Evolutionary conservation across 64 coral and sea anemone genomes (phyloP).

Genomic region (Pocillopora verrucosa): DNA sequence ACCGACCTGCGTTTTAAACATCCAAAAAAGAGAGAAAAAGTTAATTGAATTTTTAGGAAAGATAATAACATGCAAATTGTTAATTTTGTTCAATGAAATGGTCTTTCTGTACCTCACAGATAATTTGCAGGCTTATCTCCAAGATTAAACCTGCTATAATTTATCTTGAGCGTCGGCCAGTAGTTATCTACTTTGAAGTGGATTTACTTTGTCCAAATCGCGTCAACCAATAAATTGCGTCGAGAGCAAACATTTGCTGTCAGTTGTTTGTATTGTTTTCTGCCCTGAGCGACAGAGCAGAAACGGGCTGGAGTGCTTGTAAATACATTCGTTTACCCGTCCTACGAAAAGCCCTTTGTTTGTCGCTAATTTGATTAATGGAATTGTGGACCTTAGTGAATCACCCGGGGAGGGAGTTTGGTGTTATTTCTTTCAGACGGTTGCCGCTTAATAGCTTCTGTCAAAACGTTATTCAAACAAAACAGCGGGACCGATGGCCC

Average conservation of each 20-base stretch:
- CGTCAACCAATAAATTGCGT: not conserved
- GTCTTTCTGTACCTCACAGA: conserved; percentile 2
- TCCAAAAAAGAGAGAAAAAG: not conserved
- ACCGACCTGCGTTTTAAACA: not conserved
- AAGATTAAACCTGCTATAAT: conserved; percentile 13
- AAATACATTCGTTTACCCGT: conserved; percentile 10
- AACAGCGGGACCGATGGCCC: conserved; percentile 11
- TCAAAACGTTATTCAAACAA: conserved; percentile 69
- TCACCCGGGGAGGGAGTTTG: not conserved
- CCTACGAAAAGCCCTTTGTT: conserved; percentile 1
- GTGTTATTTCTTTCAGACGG: conserved; percentile 13
- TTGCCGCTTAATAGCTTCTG: conserved; percentile 48
- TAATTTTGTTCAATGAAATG: conserved; percentile 47
- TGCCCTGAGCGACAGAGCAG: not conserved
- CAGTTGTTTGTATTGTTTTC: not conserved
- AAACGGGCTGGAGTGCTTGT: not conserved
- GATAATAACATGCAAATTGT: conserved; percentile 48
- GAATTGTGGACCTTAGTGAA: not conserved
- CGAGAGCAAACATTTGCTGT: conserved; percentile 12
- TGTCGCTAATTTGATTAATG: conserved; percentile 33
- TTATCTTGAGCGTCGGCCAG: conserved; percentile 11
- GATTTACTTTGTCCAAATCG: not conserved
- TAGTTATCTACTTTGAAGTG: not conserved
- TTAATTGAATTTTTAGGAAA: conserved; percentile 72
- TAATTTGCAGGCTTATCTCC: conserved; percentile 1